Conservation (phyloP, 2,113 vertebrate species). For the Craseonycteris thonglongyai region DNA sequence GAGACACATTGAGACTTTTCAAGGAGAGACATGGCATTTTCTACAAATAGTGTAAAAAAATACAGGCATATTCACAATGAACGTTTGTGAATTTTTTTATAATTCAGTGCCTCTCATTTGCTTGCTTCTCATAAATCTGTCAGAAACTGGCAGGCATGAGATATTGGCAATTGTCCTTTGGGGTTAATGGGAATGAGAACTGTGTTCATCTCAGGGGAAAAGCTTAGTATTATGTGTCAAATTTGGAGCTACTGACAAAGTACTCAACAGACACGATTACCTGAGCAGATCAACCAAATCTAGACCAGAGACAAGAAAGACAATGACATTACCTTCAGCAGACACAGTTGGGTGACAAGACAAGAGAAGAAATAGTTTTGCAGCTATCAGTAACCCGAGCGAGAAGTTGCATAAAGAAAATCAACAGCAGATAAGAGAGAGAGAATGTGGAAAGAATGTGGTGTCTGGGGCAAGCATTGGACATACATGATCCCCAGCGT, state of each 20-base stretch:
- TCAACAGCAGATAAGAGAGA: not conserved
- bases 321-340: not conserved
- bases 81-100: not conserved
- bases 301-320: not conserved
- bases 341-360: not conserved
- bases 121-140: constrained; percentile 21
- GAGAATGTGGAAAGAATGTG: not conserved
- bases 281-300: not conserved
- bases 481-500: not conserved
- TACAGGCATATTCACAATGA: not conserved
- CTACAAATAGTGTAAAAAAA: not conserved
- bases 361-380: not conserved
- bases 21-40: constrained; percentile 2
- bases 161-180: not conserved
- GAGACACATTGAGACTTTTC: not conserved
- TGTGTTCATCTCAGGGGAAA: constrained; percentile 4
- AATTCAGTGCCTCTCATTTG: not conserved
- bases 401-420: not conserved
- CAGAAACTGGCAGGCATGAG: not conserved
- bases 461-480: not conserved
- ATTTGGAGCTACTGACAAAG: not conserved
- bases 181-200: not conserved
- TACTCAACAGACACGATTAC: not conserved
- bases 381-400: not conserved
- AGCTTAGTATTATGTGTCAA: not conserved